Base-by-base conservation (phyloP, 2,888 invertebrate genomes). In the Zaprionus obscuricornis region DNA sequence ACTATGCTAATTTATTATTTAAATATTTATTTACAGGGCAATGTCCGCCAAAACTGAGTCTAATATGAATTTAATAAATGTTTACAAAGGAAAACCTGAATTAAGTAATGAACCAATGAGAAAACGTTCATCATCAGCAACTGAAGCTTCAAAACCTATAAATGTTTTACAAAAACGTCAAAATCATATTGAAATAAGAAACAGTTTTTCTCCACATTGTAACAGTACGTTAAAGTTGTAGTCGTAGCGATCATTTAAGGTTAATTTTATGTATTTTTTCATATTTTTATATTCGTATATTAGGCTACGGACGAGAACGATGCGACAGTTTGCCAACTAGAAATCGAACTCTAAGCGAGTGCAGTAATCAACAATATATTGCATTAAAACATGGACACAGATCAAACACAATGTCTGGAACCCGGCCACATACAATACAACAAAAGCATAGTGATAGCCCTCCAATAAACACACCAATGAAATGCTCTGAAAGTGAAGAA, bases 291-390 rank as follows among this genome's bases (percentile, higher is more conserved):
- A n/a, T n/a, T n/a, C n/a, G n/a, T n/a, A n/a, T n/a, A n/a, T 6
- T 27, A 71, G 72, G 60, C 24, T 82, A 71, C 59, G 75, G 79
- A 10, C 71, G 96, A 39, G 95, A 94, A 77, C 92, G 96, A 56
- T 95, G 95, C 89, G 96, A 96, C 89, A 96, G 96, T 87, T 93
- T 96, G 92, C 96, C 89, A 42, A 82, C 95, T 8, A 92, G 96
- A 60, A 92, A 94, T 26, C 92, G 94, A 26, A 93, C 94, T 8
- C 91, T 92, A 33, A 93, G 93, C 78, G 94, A 94, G 85, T 92
- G 93, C 57, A 90, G 90, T 51, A 69, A 88, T 84, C 77, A 82
- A 47, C 87, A 79, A 34, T 82, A 85, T 64, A 65, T 66, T 50
- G 87, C 85, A 31, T 86, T 90, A 71, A 88, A 90, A 71, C 89